Base-by-base conservation (phyloP, 2,113 vertebrate species). In the Hippocampus guttulatus region DNA sequence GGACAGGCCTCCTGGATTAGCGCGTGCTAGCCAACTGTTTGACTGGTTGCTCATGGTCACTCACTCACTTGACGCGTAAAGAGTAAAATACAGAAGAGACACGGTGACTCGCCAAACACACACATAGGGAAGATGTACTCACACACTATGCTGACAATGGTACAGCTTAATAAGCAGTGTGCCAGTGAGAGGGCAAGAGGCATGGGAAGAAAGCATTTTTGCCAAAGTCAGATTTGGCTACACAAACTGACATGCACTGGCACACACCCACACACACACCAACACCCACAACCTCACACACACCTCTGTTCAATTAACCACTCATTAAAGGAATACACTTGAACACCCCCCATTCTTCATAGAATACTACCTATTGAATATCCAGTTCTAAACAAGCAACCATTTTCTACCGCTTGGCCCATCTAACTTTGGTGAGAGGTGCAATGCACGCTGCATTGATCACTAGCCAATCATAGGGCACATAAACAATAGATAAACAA, bases 1-100 rank as follows among this genome's bases (percentile, higher is more conserved):
- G 60, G 76, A 83, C 67, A n/a, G 75, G 71, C 63, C 25, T 58
- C 54, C 74, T 82, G 84, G 88, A 88, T 87, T 81, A 89, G 84
- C 61, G 67, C 76, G 86, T 68, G 78, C 84, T 86, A 85, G 77
- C 57, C 71, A 64, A 43, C 71, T 79, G 84, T 80, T 78, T 87
- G 84, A 83, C 81, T 55, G 55, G 75, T 75, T 54, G 65, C 75
- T 86, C 75, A 77, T 64, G 75, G 71, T 68, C 71, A 78, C 67
- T 65, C 71, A 69, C 79, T 67, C 8, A n/a, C 58, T 72, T 73
- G 62, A 74, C 67, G 75, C 63, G 52, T 52, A 58, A 49, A 80
- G 73, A 85, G 77, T 75, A 21, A 78, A 64, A 67, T 65, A 73
- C 60, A 69, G 64, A 71, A 68, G 66, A 81, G 68, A 64, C 66